phyloP scores from a whole-genome alignment of 1,140 invertebrate species.

The Himalopsyche phryganea region DNA sequence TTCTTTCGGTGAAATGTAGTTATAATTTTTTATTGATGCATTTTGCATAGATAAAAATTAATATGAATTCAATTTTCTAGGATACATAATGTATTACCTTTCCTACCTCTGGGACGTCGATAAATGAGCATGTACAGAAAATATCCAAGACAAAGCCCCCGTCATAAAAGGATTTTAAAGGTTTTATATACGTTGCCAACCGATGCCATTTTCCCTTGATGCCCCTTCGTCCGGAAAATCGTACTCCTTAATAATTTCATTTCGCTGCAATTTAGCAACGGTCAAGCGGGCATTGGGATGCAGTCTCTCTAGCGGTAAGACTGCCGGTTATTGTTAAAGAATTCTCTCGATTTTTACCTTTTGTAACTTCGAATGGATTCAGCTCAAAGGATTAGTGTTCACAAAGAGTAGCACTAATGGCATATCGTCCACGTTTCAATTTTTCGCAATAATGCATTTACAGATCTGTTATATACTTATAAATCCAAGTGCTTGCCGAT shows the following conservation, averaged over 20 bases:
- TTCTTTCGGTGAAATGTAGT: too few relatives aligned
- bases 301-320: conserved; percentile 3
- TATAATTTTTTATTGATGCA: too few relatives aligned
- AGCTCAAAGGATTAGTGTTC: conserved; percentile 27
- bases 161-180: background rate
- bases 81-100: too few relatives aligned
- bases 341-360: conserved; percentile 21
- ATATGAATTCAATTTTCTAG: too few relatives aligned
- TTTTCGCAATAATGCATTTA: conserved; percentile 26
- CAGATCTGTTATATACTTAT: too few relatives aligned
- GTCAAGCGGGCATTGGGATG: conserved; percentile 11
- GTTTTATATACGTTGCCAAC: background rate
- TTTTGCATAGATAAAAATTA: too few relatives aligned
- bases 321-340: conserved; percentile 30
- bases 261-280: conserved; percentile 28
- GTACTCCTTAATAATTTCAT: conserved; percentile 32
- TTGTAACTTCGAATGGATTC: conserved; percentile 7
- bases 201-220: conserved; percentile 9
- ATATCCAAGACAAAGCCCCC: too few relatives aligned
- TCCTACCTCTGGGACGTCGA: too few relatives aligned
- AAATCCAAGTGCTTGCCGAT: too few relatives aligned
- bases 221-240: conserved; percentile 21
- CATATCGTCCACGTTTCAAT: conserved; percentile 12
- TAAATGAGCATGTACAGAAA: too few relatives aligned
- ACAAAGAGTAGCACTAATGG: conserved; percentile 7